Evolutionary conservation across 1,140 invertebrate genomes (phyloP), one percentile per base, ranked within the genome.

Genomic region (Psix sp.): DNA sequence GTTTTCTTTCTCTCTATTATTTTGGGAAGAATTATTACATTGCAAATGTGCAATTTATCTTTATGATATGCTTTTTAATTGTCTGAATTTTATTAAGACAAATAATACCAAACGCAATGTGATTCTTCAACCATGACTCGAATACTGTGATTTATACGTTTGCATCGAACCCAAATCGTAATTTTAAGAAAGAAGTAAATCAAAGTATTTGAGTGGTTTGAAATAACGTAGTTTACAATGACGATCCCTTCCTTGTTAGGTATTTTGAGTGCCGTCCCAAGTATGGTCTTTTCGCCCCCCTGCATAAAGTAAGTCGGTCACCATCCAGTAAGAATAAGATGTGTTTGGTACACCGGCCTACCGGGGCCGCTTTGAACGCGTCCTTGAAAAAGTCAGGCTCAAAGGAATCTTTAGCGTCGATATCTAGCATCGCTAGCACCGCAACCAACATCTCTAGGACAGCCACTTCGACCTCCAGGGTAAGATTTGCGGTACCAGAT

Each of bases 221-320:
- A n/a, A n/a, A n/a, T n/a, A n/a, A n/a, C n/a, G n/a, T n/a, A n/a
- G n/a, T n/a, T n/a, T n/a, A n/a, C n/a, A n/a, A 29, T 29, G 7
- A 2, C n/a, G 26, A 14, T 66, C 13, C 21, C 51, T 67, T 6
- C 42, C n/a, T 29, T 38, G 89, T 24, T 87, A 97, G 96, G 88
- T 99, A 99, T 88, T 99, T 99, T 88, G 92, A 95, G 70, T 99
- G 97, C 85, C 90, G 91, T 56, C 92, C 94, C 13, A 94, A 95
- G 78, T 94, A 94, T 84, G 98, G 97, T 1, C 88, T 99, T 18
- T 99, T 99, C 88, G 95, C 96, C 5, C 96, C 96, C 0, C 85
- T 93, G 15, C 90, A 93, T 77, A 97, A 97, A 89, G 94, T 97
- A 36, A 93, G 91, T 73, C 91, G 92, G 40, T 95, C 94, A 38